Evolutionary conservation across 2,113 vertebrate genomes (phyloP).

Genomic region (Psittacara wagleri): DNA sequence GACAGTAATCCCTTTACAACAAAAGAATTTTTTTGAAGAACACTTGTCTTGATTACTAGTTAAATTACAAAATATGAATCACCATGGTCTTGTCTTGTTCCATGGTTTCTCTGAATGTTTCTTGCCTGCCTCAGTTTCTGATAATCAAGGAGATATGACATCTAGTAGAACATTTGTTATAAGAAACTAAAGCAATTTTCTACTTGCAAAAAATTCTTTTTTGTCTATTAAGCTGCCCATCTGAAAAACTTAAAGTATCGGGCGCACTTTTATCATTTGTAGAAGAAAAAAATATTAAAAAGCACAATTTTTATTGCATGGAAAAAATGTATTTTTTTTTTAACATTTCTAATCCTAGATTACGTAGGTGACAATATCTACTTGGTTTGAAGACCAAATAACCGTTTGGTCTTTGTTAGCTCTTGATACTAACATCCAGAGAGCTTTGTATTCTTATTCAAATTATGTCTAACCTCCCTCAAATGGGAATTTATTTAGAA

Average conservation of each 20-base stretch:
- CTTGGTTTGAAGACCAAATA: not conserved
- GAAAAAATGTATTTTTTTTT: not conserved
- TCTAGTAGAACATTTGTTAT: not conserved
- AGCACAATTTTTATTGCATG: fast-evolving
- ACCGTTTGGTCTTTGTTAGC: not conserved
- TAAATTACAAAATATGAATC: not conserved
- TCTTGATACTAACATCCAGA: not conserved
- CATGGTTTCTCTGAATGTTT: not conserved
- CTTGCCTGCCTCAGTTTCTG: not conserved
- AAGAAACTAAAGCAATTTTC: not conserved
- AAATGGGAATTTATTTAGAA: not conserved
- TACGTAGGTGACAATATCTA: not conserved
- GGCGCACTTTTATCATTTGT: not conserved
- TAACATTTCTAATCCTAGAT: not conserved
- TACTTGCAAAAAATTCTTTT: not conserved
- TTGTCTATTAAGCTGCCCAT: not conserved
- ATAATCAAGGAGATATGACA: not conserved
- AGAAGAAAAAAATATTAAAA: not conserved
- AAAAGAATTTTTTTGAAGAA: not conserved
- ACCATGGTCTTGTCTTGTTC: not conserved
- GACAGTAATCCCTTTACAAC: not conserved
- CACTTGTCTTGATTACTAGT: not conserved
- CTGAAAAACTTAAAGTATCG: not conserved
- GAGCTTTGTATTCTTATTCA: not conserved
- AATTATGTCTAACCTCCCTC: not conserved